A percentile compares a stretch with the other conserved stretches of the same genome.
These are phyloP conservation scores for Coelogynopora nodosa DNA, from an alignment of 2,888 invertebrate species.

Conservation along the genomic window DNA sequence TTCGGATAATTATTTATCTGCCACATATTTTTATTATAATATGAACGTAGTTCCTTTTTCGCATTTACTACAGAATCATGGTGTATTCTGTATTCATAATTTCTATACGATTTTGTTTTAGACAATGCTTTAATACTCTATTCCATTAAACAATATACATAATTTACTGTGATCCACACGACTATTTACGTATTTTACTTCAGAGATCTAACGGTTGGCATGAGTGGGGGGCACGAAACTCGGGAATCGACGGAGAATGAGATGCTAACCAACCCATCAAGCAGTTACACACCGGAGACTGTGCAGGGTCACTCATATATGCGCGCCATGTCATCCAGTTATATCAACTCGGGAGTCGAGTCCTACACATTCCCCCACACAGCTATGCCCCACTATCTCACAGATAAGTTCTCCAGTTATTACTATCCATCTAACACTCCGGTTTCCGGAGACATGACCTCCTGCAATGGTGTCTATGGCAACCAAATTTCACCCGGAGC, in stretches of 20 bases:
- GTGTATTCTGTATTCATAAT: too few relatives aligned
- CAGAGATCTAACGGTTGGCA: background rate
- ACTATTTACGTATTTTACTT: background rate
- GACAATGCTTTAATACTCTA: too few relatives aligned
- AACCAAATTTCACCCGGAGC: background rate
- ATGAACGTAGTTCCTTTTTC: too few relatives aligned
- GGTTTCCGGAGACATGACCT: background rate
- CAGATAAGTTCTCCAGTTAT: background rate
- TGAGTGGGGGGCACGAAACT: background rate
- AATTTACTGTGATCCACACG: too few relatives aligned
- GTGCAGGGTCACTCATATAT: background rate
- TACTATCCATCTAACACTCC: background rate
- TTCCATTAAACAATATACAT: too few relatives aligned
- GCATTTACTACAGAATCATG: too few relatives aligned
- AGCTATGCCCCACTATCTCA: background rate
- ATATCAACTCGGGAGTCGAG: background rate
- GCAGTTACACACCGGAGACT: background rate
- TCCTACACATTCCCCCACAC: background rate
- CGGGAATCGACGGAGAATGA: background rate
- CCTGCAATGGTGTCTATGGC: background rate
- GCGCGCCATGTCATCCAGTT: background rate
- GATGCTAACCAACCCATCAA: background rate
- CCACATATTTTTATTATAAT: too few relatives aligned
- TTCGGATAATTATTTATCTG: too few relatives aligned
- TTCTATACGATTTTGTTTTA: too few relatives aligned